Evolutionary conservation across 1,140 invertebrate genomes (phyloP).

Genomic region (Parasteatoda tepidariorum): DNA sequence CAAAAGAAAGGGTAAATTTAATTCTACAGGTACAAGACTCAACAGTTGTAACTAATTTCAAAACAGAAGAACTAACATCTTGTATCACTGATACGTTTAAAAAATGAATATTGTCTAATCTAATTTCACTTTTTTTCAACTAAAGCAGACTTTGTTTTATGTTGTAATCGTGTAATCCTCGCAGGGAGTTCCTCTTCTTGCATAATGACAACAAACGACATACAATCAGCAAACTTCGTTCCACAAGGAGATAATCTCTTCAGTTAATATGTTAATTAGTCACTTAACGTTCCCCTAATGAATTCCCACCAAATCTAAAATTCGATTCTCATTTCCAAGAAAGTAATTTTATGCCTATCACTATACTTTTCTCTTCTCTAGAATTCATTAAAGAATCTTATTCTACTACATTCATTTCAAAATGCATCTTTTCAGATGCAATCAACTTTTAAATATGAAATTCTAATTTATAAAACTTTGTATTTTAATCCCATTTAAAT

Average conservation of each 20-base stretch:
- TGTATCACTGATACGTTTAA: no score
- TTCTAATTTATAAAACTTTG: no score
- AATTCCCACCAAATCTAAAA: slow-evolving; percentile 13
- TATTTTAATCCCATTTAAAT: no score
- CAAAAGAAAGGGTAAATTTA: no score
- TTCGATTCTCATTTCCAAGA: slow-evolving; percentile 18
- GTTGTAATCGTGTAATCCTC: no score
- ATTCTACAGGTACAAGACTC: no score
- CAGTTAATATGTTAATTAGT: slow-evolving; percentile 37
- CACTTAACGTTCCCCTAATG: slow-evolving; percentile 27
- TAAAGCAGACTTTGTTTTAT: no score
- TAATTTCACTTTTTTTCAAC: no score
- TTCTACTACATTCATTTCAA: slow-evolving; percentile 1
- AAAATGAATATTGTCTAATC: no score
- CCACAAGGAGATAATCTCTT: not conserved
- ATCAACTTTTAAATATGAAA: not conserved
- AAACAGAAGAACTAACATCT: no score
- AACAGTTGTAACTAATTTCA: no score
- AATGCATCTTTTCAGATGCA: not conserved
- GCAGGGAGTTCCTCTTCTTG: not conserved
- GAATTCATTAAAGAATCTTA: not conserved
- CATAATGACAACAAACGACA: not conserved
- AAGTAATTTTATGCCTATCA: slow-evolving; percentile 12
- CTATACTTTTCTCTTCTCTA: not conserved
- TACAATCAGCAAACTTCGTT: not conserved